phyloP scores from a whole-genome alignment of 2,888 invertebrate genomes.

The Idaea dimidiata region DNA sequence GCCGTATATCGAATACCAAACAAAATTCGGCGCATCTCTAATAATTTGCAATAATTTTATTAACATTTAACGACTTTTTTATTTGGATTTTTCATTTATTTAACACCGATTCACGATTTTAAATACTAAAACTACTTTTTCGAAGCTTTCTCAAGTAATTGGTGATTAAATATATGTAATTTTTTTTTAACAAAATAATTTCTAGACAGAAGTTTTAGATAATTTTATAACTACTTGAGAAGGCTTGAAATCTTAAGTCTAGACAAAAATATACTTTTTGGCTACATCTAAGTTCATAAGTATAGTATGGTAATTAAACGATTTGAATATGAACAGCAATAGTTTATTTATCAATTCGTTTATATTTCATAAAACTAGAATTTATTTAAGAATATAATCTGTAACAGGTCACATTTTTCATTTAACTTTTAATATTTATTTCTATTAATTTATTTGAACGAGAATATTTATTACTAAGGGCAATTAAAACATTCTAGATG shows the following conservation, averaged over 20 bases:
- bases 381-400: neutral
- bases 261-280: slow-evolving; percentile 44
- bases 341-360: neutral
- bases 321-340: neutral
- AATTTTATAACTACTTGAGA: neutral
- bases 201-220: neutral
- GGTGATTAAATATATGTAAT: too few species aligned
- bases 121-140: slow-evolving; percentile 1
- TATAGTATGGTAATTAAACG: neutral
- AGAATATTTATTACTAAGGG: too few species aligned
- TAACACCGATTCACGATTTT: slow-evolving; percentile 8
- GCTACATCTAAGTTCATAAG: slow-evolving; percentile 2
- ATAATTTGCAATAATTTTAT: too few species aligned
- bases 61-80: neutral
- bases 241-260: slow-evolving; percentile 9
- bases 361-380: neutral
- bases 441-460: too few species aligned
- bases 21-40: too few species aligned
- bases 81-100: neutral
- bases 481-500: neutral
- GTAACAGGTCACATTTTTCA: neutral
- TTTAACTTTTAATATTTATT: too few species aligned
- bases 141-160: neutral
- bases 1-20: too few species aligned
- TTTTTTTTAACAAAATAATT: neutral